Base-by-base conservation (phyloP, 2,113 vertebrate genomes). In the Zosterops borbonicus region DNA sequence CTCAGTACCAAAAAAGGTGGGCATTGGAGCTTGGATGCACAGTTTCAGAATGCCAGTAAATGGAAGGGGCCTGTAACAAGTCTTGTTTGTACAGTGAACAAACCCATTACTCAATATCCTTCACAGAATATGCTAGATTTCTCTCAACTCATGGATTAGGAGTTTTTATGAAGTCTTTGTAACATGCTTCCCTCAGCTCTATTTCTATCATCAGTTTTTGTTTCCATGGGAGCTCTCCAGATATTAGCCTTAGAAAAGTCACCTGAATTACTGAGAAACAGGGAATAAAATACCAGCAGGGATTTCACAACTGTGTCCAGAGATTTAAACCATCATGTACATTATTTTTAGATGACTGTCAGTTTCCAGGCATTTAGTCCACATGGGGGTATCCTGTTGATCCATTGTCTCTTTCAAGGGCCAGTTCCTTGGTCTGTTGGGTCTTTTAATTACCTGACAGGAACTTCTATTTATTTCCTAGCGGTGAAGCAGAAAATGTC, bases 381-480 rank as follows among this genome's bases (percentile, higher is more conserved):
- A 56, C 25, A 52, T 5, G 2, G 46, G 56, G 27, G 20, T 76
- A 65, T 84, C 27, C 65, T 91, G 74, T 27, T 87, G 86, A 92
- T 91, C 74, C 87, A 67, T 9, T 67, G 46, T 33, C 23, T 46
- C 70, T 80, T 94, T 85, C 59, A 91, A 65, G 63, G 83, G 58
- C 22, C n/a, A n/a, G 44, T 49, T 92, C 71, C 82, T 90, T 84
- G 50, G 62, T 83, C 83, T 83, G 55, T 27, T 85, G 78, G 27
- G 19, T 27, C 87, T 95, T 85, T 95, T 55, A 93, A 94, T 94
- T 85, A 87, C 59, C 63, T 96, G 91, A 70, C 80, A 87, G 25
- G 47, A 90, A 82, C 23, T 62, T 81, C 46, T 85, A 83, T 87
- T 82, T 94, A 87, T 92, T 84, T 95, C 58, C 62, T 83, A 85